A percentile compares a stretch with the other conserved stretches of the same genome.
Conservation (phyloP, 2,113 vertebrate species). For the Cyphomyrus discorhynchus region DNA sequence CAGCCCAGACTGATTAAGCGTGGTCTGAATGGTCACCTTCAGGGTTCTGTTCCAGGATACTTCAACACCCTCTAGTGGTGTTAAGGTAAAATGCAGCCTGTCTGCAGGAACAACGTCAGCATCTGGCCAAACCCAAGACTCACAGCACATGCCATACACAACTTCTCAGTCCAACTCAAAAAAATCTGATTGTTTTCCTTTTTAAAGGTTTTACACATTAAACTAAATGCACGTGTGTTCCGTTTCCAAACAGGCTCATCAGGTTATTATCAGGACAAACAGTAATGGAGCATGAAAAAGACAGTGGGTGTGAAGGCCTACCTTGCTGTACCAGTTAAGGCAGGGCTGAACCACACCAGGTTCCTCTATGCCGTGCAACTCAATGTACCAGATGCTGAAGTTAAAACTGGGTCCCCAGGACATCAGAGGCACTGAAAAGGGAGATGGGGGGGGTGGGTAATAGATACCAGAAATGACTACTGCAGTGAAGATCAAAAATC, state of each 20-base stretch:
- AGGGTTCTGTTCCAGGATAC: too few relatives aligned
- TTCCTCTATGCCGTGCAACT: constrained; percentile 95
- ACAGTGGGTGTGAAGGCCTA: constrained; percentile 47
- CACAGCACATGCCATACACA: not conserved
- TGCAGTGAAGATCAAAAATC: not conserved
- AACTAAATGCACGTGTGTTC: not conserved
- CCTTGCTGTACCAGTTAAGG: constrained; percentile 99
- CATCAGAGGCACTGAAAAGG: constrained; percentile 83
- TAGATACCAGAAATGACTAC: not conserved
- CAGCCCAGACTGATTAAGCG: not conserved
- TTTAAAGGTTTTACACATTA: not conserved
- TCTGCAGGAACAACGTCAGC: not conserved
- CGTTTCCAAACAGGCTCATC: not conserved
- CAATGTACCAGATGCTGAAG: constrained; percentile 99
- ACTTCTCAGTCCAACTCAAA: not conserved
- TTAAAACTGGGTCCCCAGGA: constrained; percentile 99
- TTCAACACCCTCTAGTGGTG: not conserved
- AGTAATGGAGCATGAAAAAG: not conserved
- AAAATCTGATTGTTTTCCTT: not conserved
- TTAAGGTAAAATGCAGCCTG: not conserved
- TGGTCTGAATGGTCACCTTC: not conserved
- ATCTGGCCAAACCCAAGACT: not conserved
- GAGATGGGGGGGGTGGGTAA: not conserved
- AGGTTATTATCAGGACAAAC: not conserved
- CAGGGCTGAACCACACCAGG: constrained; percentile 96